Evolutionary conservation across 2,113 vertebrate species (phyloP), one percentile per base, ranked within the genome.

Genomic region (Callospermophilus lateralis): DNA sequence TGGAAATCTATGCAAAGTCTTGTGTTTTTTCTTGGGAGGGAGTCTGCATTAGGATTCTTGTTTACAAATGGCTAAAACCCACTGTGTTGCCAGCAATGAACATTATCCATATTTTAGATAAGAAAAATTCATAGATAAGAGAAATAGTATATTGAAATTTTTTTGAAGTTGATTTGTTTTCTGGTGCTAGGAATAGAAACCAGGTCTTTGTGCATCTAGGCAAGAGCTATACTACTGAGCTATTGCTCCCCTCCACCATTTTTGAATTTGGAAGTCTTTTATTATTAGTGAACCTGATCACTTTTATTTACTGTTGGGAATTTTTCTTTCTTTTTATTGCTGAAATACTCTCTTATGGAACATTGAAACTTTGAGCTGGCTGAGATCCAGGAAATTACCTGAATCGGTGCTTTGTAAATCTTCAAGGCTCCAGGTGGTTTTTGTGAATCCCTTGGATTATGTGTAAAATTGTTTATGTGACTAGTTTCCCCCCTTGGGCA

Each of bases 11-110:
- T 88, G 83, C 15, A 77, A 51, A 0, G 6, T 37, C 63, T 42
- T 94, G 22, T 34, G 9, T 63, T 90, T 94, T 94, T 79, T 78
- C 17, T 78, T 90, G 81, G 73, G 55, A 88, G 53, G 90, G 26
- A 3, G n/a, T 79, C 55, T 90, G 26, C 37, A 20, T 39, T 58
- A 4, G 84, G 34, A 72, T 26, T 45, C 30, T 55, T 55, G 19
- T 58, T 58, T 58, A 58, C 55, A 22, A 20, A 58, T 58, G 67
- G 53, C 37, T 32, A 55, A 88, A 93, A 74, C 32, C 20, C 30
- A 93, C 87, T 79, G 28, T 6, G 58, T 73, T 92, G 74, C 37
- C 42, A 78, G 9, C 45, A 65, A 58, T 86, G 55, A 83, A 74
- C 20, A 80, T 84, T 74, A 37, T 93, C 51, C 88, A 0, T 20